phyloP scores from a whole-genome alignment of 2,888 invertebrate genomes.

The Synanthedon myopaeformis region DNA sequence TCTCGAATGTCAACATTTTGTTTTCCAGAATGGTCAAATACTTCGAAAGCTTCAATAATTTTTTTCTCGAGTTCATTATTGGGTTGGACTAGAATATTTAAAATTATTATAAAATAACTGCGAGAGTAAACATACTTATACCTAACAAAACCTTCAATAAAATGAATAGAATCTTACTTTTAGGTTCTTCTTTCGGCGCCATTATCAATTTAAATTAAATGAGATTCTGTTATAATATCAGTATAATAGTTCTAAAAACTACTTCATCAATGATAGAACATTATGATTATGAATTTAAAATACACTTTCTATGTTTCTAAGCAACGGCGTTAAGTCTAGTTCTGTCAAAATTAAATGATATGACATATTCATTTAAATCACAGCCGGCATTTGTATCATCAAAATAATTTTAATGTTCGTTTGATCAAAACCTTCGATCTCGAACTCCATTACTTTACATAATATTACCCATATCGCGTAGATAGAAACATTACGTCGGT shows the following conservation, averaged over 20 bases:
- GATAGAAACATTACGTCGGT: too few species aligned
- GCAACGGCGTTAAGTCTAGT: neutral
- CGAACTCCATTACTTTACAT: too few species aligned
- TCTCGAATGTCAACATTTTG: slow-evolving; percentile 92
- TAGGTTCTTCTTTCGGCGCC: slow-evolving; percentile 48
- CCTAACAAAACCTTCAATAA: neutral
- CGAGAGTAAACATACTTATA: neutral
- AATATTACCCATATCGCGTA: too few species aligned
- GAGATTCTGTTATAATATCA: slow-evolving; percentile 29
- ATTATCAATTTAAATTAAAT: slow-evolving; percentile 23
- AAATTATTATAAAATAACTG: neutral
- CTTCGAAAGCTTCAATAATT: slow-evolving; percentile 88
- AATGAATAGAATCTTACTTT: slow-evolving; percentile 25
- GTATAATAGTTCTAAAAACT: neutral
- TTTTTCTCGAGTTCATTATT: slow-evolving; percentile 80
- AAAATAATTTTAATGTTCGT: too few species aligned
- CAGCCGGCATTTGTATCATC: too few species aligned
- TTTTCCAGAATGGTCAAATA: slow-evolving; percentile 90
- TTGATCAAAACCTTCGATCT: too few species aligned
- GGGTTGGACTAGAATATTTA: slow-evolving; percentile 55
- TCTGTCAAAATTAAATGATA: too few species aligned
- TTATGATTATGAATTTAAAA: neutral
- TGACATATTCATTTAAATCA: too few species aligned
- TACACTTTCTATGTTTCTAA: neutral
- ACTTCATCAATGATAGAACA: neutral